phyloP scores from a whole-genome alignment of 2,888 invertebrate species.

The Phasia obesa region DNA sequence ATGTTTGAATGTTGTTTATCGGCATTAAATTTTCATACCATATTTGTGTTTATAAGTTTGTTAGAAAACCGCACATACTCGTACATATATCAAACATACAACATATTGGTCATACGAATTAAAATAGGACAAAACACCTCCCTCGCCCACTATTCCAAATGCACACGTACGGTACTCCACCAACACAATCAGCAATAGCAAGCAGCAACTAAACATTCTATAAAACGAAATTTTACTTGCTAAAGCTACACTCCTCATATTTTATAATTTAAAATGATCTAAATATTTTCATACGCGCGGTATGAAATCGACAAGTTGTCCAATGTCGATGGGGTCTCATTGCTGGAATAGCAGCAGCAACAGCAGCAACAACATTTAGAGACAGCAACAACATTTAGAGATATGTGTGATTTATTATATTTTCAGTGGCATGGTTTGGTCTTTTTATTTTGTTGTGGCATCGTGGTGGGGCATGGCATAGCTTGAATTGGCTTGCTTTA shows the following conservation, averaged over 20 bases:
- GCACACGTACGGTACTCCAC: neutral
- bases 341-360: constrained; percentile 1
- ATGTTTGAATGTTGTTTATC: neutral
- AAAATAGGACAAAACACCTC: constrained; percentile 31
- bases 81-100: constrained; percentile 23
- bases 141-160: neutral
- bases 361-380: constrained; percentile 11
- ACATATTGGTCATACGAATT: constrained; percentile 24
- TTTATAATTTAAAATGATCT: constrained; percentile 56
- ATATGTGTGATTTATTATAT: constrained; percentile 64
- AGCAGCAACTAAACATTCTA: constrained; percentile 9
- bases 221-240: neutral
- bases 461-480: constrained; percentile 7
- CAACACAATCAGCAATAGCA: neutral
- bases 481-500: constrained; percentile 3
- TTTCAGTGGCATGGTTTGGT: constrained; percentile 41
- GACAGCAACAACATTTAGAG: constrained; percentile 23
- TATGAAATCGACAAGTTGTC: constrained; percentile 66
- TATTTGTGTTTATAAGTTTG: neutral
- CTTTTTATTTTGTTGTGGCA: constrained; percentile 13
- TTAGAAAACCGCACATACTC: constrained; percentile 29
- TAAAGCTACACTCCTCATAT: neutral
- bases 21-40: neutral
- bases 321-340: constrained; percentile 55
- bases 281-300: constrained; percentile 60